A percentile compares a stretch with the other conserved stretches of the same genome.
Conservation (phyloP, 2,888 invertebrate genomes). For the Mimas tiliae region DNA sequence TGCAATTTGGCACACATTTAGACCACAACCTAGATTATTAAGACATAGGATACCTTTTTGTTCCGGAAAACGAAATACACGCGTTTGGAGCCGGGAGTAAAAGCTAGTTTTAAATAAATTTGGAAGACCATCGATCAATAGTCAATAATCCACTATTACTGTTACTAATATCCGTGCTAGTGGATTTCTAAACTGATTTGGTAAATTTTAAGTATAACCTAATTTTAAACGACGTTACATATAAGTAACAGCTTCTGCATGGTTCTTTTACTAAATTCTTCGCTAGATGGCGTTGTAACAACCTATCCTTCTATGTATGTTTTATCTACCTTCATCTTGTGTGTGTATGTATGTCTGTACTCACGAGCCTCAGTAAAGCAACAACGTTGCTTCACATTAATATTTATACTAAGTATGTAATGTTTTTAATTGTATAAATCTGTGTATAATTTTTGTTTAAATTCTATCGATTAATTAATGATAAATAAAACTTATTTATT, state of each 20-base stretch:
- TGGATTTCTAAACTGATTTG: too few species aligned
- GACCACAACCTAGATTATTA: too few species aligned
- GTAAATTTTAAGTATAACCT: not conserved
- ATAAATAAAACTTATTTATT: constrained; percentile 71
- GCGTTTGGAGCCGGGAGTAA: too few species aligned
- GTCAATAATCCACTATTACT: too few species aligned
- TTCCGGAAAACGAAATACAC: too few species aligned
- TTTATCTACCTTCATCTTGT: not conserved
- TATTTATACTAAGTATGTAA: constrained; percentile 54
- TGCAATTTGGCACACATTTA: too few species aligned
- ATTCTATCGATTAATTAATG: constrained; percentile 60
- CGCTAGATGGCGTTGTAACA: not conserved
- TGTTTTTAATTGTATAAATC: constrained; percentile 56
- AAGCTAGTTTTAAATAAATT: too few species aligned
- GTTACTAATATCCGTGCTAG: too few species aligned
- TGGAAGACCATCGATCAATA: too few species aligned
- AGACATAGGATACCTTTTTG: too few species aligned
- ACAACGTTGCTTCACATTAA: constrained; percentile 34
- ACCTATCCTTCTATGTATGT: not conserved
- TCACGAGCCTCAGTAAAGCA: constrained; percentile 1
- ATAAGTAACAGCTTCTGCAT: not conserved
- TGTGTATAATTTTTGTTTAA: constrained; percentile 54
- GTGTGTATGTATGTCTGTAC: not conserved
- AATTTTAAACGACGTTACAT: too few species aligned
- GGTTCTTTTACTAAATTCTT: too few species aligned